Percentiles rank a stretch among this genome's conserved stretches.
Conservation (phyloP, 2,113 vertebrate genomes). For the Pollimyrus isidori region DNA sequence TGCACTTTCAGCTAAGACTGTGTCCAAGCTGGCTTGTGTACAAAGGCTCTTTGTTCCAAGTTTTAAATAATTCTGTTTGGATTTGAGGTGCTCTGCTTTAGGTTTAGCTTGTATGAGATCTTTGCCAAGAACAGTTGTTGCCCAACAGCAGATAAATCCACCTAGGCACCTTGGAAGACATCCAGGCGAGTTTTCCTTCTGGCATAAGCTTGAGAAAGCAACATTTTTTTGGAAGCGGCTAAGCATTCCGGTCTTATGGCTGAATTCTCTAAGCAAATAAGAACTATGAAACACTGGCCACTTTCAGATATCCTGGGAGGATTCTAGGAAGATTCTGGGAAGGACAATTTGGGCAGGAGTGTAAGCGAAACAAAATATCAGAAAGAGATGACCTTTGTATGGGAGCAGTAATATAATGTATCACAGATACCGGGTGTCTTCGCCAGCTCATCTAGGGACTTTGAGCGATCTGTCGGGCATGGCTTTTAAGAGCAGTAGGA, state of each 20-base stretch:
- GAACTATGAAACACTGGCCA: not conserved
- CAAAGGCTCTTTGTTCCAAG: not conserved
- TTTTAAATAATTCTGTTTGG: not conserved
- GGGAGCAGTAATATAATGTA: not conserved
- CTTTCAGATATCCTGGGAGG: not conserved
- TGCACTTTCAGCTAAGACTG: not conserved
- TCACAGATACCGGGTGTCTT: not conserved
- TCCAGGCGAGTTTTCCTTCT: not conserved
- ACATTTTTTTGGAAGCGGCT: not conserved
- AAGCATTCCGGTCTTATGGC: not conserved
- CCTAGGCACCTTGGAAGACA: not conserved
- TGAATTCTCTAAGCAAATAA: not conserved
- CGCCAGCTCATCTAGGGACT: not conserved
- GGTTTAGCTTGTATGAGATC: not conserved
- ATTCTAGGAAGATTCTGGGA: not conserved
- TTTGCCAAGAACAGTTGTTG: not conserved
- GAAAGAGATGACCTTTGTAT: not conserved
- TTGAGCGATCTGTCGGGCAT: not conserved
- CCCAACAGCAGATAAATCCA: not conserved
- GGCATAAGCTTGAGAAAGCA: not conserved
- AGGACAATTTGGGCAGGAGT: not conserved
- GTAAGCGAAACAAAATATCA: not conserved
- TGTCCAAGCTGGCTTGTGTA: not conserved
- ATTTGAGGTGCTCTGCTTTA: slow-evolving; percentile 2
- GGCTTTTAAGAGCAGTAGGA: not conserved